Evolutionary conservation across 2,797 vertebrate species (phyloP), one percentile per base, ranked within the genome.

Genomic region (Sebastes vulpes): DNA sequence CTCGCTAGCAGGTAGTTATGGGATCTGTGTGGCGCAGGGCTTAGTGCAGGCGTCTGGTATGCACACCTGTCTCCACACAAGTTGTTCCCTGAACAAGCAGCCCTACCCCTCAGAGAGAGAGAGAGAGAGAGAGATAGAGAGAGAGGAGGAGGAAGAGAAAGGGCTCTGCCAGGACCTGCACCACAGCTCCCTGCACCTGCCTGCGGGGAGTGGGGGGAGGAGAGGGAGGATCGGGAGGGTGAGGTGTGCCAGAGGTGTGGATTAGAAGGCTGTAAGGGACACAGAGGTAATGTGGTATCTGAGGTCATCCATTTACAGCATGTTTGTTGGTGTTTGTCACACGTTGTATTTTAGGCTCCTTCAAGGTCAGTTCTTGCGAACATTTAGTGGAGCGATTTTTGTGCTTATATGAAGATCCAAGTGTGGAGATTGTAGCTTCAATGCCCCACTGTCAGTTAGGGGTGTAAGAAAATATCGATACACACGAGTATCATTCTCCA

Each of bases 31-130:
- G 90, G 85, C 31, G n/a, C 67, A 69, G 73, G 80, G 86, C 79
- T 93, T 89, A 91, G 88, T 59, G 70, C 84, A 82, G 77, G 92
- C 82, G 91, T 94, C 94, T 95, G 95, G 95, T 95, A 95, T 95
- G 95, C 95, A 95, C 95, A 96, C 95, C 96, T 96, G 95, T 93
- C 95, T 90, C 86, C 69, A 76, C 76, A 86, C 83, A 87, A 81
- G 72, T 63, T 69, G 65, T 79, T 72, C 81, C 56, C 70, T 77
- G 67, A 89, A 75, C 52, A 73, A 73, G 74, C 64, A 1, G 68
- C 86, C 81, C 85, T 84, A 72, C 61, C 90, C 85, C 68, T 65
- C 70, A 53, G 61, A 70, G 76, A 67, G 10, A 80, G 76, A 70
- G 80, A 59, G 74, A 54, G 63, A n/a, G 4, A 25, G 46, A n/a